Conservation (phyloP, 2,113 vertebrate species). For the Anoura caudifer region DNA sequence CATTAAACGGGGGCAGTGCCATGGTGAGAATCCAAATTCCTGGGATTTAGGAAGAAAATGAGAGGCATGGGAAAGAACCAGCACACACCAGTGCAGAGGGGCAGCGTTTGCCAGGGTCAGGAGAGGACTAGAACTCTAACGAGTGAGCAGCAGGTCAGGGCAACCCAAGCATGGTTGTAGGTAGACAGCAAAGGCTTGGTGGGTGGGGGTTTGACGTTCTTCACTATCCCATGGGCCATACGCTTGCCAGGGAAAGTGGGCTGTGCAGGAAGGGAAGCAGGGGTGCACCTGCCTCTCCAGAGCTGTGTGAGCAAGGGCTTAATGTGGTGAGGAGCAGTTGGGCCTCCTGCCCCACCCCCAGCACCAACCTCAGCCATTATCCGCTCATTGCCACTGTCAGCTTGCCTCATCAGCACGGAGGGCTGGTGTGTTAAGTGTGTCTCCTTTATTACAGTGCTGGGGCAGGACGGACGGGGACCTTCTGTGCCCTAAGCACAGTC, state of each 20-base stretch:
- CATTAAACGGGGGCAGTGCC: background rate
- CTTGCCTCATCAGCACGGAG: background rate
- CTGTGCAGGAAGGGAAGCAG: background rate
- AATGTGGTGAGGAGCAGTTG: background rate
- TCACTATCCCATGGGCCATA: background rate
- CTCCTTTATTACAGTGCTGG: slow-evolving; percentile 87
- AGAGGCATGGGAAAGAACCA: background rate
- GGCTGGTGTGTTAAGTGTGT: background rate
- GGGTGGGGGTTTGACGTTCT: background rate
- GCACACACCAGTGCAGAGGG: background rate
- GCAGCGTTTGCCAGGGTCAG: background rate
- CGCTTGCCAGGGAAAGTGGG: background rate
- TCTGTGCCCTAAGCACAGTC: slow-evolving; percentile 98
- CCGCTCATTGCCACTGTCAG: background rate
- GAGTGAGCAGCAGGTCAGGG: background rate
- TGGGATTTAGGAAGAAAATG: background rate
- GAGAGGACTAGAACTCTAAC: background rate
- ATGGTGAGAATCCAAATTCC: background rate
- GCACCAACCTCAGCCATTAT: background rate
- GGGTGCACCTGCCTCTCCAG: background rate
- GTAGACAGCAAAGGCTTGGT: background rate
- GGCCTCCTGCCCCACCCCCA: background rate
- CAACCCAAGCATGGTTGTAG: background rate
- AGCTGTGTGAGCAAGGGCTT: background rate
- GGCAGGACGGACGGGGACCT: slow-evolving; percentile 96